Evolutionary conservation across 2,888 invertebrate genomes (phyloP).

Genomic region (Chrysotoxum bicinctum): DNA sequence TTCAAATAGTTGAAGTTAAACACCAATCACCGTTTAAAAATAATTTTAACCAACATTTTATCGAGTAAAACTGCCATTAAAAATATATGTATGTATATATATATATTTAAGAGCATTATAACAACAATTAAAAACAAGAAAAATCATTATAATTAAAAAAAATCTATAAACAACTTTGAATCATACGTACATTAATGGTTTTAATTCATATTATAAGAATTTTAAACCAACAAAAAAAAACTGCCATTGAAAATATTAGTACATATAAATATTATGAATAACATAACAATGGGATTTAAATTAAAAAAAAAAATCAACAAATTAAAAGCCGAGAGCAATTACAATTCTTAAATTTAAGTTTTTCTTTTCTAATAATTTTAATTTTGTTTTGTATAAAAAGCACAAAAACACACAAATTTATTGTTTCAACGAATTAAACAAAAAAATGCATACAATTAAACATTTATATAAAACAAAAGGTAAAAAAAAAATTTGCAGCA

Average conservation of each 20-base stretch:
- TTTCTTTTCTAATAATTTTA: background rate
- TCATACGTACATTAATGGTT: constrained; percentile 43
- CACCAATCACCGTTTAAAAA: constrained; percentile 27
- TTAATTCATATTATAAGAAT: constrained; percentile 44
- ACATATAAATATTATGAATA: constrained; percentile 37
- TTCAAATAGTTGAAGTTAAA: constrained; percentile 14
- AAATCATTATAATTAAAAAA: constrained; percentile 27
- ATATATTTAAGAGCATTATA: constrained; percentile 61
- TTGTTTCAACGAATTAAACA: constrained; percentile 62
- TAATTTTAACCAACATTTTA: constrained; percentile 56
- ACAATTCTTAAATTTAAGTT: constrained; percentile 13
- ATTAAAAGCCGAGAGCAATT: constrained; percentile 49
- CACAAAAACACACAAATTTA: constrained; percentile 45
- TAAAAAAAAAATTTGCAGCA: constrained; percentile 52
- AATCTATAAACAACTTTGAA: constrained; percentile 32
- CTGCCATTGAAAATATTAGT: constrained; percentile 60
- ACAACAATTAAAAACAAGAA: constrained; percentile 55
- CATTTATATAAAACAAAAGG: background rate
- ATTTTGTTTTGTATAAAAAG: constrained; percentile 1
- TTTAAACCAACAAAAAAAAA: constrained; percentile 58
- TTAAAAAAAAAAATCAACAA: constrained; percentile 25
- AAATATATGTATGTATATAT: constrained; percentile 19
- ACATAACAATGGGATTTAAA: constrained; percentile 31
- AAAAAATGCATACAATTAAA: constrained; percentile 45
- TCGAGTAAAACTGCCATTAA: constrained; percentile 73